Percentiles rank a stretch among this genome's conserved stretches.
These are phyloP conservation scores for Mystacides longicornis DNA, from an alignment of 2,888 invertebrate species.

Conservation along the genomic window DNA sequence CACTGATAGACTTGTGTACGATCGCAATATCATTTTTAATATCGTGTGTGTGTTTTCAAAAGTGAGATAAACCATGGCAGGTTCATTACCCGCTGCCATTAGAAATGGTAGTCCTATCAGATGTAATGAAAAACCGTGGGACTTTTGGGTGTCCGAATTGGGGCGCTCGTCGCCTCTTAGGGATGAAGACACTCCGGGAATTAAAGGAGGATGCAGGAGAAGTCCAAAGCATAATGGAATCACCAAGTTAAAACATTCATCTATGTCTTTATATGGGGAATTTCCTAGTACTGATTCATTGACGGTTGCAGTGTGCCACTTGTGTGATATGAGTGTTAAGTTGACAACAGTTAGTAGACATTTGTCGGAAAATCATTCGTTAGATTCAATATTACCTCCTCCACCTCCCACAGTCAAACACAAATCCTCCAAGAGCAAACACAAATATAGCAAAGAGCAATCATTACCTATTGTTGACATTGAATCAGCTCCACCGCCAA, in stretches of 20 bases:
- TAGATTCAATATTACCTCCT: slow-evolving; percentile 42
- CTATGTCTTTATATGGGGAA: slow-evolving; percentile 69
- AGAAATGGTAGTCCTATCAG: slow-evolving; percentile 45
- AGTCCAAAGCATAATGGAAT: slow-evolving; percentile 41
- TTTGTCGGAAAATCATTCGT: slow-evolving; percentile 51
- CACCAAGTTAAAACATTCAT: slow-evolving; percentile 48
- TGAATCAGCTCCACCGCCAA: slow-evolving; percentile 32
- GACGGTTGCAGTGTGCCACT: slow-evolving; percentile 69
- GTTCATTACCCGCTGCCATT: slow-evolving; percentile 39
- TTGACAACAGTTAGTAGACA: slow-evolving; percentile 71
- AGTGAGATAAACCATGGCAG: slow-evolving; percentile 46
- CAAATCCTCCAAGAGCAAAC: slow-evolving; percentile 32
- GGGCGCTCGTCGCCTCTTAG: slow-evolving; percentile 43
- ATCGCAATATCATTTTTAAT: not conserved
- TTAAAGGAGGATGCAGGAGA: slow-evolving; percentile 32
- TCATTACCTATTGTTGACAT: slow-evolving; percentile 26
- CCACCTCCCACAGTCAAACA: slow-evolving; percentile 39
- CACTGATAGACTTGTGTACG: not conserved
- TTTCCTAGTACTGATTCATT: slow-evolving; percentile 72
- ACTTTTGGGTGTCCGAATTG: slow-evolving; percentile 46
- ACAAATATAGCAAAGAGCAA: slow-evolving; percentile 44
- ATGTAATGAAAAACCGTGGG: slow-evolving; percentile 49
- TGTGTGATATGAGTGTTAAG: slow-evolving; percentile 69
- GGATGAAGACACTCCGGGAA: slow-evolving; percentile 33
- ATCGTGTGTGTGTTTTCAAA: slow-evolving; percentile 25